A percentile compares a stretch with the other conserved stretches of the same genome.
Evolutionary conservation across 35 echinoderm and acorn worm species (phyloP).

Genomic region (Nesometra sesokonis): DNA sequence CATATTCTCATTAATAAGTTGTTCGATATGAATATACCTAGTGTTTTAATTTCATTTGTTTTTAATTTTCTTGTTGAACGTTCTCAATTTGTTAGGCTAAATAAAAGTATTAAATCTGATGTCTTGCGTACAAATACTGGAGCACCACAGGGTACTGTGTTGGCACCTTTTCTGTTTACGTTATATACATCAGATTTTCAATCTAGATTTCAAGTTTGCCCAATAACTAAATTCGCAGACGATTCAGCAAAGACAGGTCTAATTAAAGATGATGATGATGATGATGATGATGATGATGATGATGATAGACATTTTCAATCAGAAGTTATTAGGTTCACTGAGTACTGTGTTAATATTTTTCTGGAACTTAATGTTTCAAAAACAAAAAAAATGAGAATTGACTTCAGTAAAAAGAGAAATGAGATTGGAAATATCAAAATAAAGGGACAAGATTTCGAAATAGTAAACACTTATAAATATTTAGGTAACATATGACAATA

Average conservation of each 20-base stretch:
- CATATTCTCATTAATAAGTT: conserved; percentile 1
- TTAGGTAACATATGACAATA: not conserved
- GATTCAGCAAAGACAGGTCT: too few relatives aligned
- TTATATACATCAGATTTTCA: too few relatives aligned
- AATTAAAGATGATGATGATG: conserved; percentile 17
- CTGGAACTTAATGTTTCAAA: too few relatives aligned
- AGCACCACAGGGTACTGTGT: too few relatives aligned
- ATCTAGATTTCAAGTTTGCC: conserved; percentile 14
- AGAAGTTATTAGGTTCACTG: conserved; percentile 9
- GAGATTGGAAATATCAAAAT: too few relatives aligned
- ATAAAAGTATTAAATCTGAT: not conserved
- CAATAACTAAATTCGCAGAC: too few relatives aligned
- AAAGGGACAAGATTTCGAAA: not conserved
- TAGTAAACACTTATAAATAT: too few relatives aligned
- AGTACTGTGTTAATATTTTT: conserved; percentile 23
- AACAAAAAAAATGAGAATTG: too few relatives aligned
- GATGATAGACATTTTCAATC: too few relatives aligned
- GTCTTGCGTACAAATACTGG: conserved; percentile 7
- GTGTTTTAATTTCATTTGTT: not conserved
- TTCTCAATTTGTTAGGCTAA: conserved; percentile 14
- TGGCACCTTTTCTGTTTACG: too few relatives aligned
- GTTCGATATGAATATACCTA: not conserved
- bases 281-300: not conserved
- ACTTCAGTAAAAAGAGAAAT: not conserved
- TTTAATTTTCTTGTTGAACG: conserved; percentile 16